phyloP scores from a whole-genome alignment of 2,113 vertebrate genomes.

The Alces alces region DNA sequence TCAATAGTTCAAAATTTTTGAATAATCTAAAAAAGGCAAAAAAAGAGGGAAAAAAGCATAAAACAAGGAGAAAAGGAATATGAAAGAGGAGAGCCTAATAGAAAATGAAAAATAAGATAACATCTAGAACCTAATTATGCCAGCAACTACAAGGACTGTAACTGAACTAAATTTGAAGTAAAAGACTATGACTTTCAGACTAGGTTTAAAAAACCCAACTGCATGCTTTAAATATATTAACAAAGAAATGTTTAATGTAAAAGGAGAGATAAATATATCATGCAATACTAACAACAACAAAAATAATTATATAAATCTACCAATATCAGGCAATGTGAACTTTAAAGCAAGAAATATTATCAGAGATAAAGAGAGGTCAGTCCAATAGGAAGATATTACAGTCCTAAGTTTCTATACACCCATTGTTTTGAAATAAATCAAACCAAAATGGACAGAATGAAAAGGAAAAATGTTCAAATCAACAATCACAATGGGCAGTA shows the following conservation, averaged over 20 bases:
- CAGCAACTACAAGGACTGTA: neutral
- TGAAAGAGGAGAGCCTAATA: neutral
- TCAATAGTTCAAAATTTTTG: neutral
- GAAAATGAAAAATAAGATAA: neutral
- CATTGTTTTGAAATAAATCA: neutral
- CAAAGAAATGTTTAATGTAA: neutral
- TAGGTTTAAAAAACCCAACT: neutral
- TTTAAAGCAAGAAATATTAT: neutral
- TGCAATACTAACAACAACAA: neutral
- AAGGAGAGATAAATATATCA: neutral
- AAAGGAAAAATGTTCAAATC: neutral
- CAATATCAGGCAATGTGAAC: neutral
- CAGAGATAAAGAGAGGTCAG: neutral
- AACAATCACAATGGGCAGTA: neutral
- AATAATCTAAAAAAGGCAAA: neutral
- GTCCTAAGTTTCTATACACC: neutral
- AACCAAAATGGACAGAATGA: neutral
- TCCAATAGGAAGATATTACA: neutral
- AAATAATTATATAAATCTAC: neutral
- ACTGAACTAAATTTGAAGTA: conserved; percentile 14
- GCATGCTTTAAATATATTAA: neutral
- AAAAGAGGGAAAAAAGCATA: neutral
- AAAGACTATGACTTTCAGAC: neutral
- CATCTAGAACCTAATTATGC: neutral
- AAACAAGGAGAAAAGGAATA: neutral